These are phyloP conservation scores for Daboia siamensis DNA, from an alignment of 2,113 vertebrate genomes.

Conservation along the genomic window DNA sequence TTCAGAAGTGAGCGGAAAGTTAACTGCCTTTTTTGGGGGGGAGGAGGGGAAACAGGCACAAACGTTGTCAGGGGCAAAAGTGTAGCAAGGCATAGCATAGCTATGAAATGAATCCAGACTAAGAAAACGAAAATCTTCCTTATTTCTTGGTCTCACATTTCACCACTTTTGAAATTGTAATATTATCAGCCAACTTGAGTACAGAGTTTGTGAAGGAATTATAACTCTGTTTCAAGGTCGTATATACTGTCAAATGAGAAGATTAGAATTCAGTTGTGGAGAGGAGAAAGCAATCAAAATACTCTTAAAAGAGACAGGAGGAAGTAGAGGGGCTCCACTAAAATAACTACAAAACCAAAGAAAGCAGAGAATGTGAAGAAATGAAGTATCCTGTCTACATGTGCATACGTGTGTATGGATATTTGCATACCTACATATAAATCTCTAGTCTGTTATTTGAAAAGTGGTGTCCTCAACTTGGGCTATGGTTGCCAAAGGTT, in stretches of 20 bases:
- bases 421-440: background rate
- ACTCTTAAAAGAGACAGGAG: background rate
- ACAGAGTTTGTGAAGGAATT: background rate
- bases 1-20: background rate
- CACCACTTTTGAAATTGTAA: background rate
- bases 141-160: background rate
- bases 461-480: background rate
- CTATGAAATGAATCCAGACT: background rate
- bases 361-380: background rate
- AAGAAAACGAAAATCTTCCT: background rate
- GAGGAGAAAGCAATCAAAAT: background rate
- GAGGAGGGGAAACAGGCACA: rapidly evolving
- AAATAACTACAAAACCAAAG: background rate
- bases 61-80: background rate
- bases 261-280: background rate
- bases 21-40: too few relatives aligned
- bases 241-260: background rate
- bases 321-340: background rate
- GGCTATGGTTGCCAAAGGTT: background rate
- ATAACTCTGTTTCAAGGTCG: background rate
- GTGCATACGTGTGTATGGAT: background rate
- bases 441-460: background rate
- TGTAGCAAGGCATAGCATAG: background rate
- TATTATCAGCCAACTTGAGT: background rate
- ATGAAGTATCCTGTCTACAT: background rate